These are phyloP conservation scores for Ailuropoda melanoleuca DNA, from an alignment of 2,113 vertebrate species.

Conservation along the genomic window DNA sequence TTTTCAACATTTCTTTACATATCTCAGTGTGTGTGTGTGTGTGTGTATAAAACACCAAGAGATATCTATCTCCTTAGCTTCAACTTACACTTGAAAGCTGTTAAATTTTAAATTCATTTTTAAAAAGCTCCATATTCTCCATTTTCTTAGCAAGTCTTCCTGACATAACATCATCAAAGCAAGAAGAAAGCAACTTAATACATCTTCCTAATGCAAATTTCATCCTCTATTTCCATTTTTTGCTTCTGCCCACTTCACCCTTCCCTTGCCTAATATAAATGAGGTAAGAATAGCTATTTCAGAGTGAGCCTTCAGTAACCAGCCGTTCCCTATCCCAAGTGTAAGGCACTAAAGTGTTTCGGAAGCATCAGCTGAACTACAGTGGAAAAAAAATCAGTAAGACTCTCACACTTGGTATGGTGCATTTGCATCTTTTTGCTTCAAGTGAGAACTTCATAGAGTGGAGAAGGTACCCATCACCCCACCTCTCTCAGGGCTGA, in stretches of 20 bases:
- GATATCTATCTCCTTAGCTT: background rate
- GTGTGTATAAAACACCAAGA: background rate
- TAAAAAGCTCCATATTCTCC: background rate
- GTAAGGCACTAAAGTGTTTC: background rate
- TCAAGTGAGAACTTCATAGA: background rate
- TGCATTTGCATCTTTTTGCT: background rate
- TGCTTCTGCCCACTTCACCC: background rate
- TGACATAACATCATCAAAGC: background rate
- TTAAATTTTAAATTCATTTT: constrained; percentile 8
- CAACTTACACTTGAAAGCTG: background rate
- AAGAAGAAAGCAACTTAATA: background rate
- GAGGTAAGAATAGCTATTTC: background rate
- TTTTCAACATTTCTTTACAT: background rate
- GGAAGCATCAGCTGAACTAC: background rate
- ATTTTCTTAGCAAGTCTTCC: background rate
- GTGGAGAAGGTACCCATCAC: background rate
- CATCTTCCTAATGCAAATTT: background rate
- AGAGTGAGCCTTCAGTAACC: background rate
- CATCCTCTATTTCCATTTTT: background rate
- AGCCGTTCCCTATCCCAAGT: background rate
- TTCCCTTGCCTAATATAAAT: background rate
- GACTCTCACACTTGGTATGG: background rate
- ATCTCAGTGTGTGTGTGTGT: background rate
- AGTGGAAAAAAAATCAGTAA: background rate
- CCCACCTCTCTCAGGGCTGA: background rate